A percentile compares a stretch with the other conserved stretches of the same genome.
Conservation (phyloP, 2,888 invertebrate species). For the Netelia inedita region DNA sequence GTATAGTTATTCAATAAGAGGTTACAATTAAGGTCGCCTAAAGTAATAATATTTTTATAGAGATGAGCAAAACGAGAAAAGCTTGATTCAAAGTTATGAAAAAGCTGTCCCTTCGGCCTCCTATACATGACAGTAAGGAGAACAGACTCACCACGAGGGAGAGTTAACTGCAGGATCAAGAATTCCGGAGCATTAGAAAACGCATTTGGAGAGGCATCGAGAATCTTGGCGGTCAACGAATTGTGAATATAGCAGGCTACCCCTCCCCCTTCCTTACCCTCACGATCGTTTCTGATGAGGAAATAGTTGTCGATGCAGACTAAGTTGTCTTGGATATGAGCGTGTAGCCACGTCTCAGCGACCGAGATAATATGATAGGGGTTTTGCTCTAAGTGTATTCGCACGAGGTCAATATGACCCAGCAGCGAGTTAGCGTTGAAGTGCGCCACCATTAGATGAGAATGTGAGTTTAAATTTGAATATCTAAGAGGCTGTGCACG, state of each 20-base stretch:
- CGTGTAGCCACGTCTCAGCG: constrained; percentile 35
- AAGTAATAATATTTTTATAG: background rate
- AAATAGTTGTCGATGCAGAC: background rate
- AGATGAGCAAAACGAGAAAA: background rate
- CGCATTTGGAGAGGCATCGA: background rate
- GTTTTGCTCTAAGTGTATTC: background rate
- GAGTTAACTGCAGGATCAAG: background rate
- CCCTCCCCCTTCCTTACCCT: constrained; percentile 15
- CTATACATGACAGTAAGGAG: constrained; percentile 4
- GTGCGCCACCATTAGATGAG: background rate
- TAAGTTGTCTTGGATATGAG: background rate
- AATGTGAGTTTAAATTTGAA: background rate
- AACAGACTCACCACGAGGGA: background rate
- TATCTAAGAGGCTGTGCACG: too few relatives aligned
- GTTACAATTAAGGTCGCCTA: background rate
- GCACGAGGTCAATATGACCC: background rate
- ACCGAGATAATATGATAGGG: constrained; percentile 2
- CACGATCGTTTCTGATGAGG: constrained; percentile 29
- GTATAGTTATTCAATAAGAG: background rate
- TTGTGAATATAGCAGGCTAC: background rate
- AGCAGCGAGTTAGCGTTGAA: constrained; percentile 1
- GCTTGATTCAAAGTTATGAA: background rate
- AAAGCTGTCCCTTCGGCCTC: constrained; percentile 11
- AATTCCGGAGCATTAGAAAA: constrained; percentile 32
- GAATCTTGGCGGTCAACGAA: too few relatives aligned